Evolutionary conservation across 2,888 invertebrate species (phyloP), one percentile per base, ranked within the genome.

Genomic region (Pristionchus exspectatus): DNA sequence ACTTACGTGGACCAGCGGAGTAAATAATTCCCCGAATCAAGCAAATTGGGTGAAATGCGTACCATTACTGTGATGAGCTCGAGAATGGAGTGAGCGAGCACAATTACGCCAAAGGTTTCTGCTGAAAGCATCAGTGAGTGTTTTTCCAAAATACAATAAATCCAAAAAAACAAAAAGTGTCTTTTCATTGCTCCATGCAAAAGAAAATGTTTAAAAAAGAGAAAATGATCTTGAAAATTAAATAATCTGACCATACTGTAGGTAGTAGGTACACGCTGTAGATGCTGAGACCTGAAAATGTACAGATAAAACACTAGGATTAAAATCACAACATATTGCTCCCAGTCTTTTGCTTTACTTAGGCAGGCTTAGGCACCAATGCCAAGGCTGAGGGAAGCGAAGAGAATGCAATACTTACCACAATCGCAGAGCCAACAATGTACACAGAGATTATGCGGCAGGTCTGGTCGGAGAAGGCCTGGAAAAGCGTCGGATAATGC

Each of bases 251-350:
- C 87, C 87, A 27, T 27, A 87, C 44, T 69, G 87, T 27, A 87
- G 69, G 21, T 69, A 87, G 56, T 87, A 87, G n/a, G 87, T 87
- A 50, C 87, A 87, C 24, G 44, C n/a, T n/a, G 87, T 87, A 0
- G 87, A 87, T 24, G 56, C 44, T 0, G 87, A n/a, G 33, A 87
- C 38, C 87, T 84, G 59, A 10, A 59, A 87, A 50, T 12, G 10
- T 50, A 16, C 24, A 0, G 21, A 59, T 21, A 24, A 59, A 18
- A 9, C 56, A 5, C 4, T 56, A 56, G 12, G 12, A 14, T 18
- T 56, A 56, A 56, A 56, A 56, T 56, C 44, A 44, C 3, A 44
- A 44, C 44, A 5, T 44, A 44, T 44, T 5, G 9, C 44, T 44
- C 44, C 44, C 9, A 44, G 44, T 3, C 44, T 3, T 44, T 44